Evolutionary conservation across 2,888 invertebrate species (phyloP).

Genomic region (Anoncus sp.): DNA sequence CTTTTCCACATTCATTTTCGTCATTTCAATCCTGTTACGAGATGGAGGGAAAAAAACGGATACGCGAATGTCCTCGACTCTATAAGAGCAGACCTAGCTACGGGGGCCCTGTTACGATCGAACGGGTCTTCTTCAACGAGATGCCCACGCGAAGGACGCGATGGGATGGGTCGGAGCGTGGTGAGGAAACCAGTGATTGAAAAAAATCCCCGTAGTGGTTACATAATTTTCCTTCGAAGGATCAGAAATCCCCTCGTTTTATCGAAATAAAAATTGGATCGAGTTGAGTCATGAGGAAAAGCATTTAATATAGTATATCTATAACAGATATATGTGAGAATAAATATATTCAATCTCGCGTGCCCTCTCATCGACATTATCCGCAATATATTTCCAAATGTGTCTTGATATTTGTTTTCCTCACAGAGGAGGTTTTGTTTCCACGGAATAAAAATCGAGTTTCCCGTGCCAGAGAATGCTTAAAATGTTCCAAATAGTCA

Average conservation of each 20-base stretch:
- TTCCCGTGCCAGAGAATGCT: not conserved
- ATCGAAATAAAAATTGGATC: conserved; percentile 38
- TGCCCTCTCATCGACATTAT: not conserved
- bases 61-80: conserved; percentile 16
- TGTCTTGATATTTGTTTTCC: not conserved
- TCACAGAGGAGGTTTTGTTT: not conserved
- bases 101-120: conserved; percentile 53
- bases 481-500: not conserved
- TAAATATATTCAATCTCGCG: not conserved
- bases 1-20: conserved; percentile 58
- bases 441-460: not conserved
- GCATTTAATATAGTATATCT: too few relatives aligned
- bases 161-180: conserved; percentile 12
- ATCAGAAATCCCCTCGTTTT: conserved; percentile 21
- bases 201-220: conserved; percentile 1
- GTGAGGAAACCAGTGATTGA: conserved; percentile 13
- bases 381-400: not conserved
- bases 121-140: conserved; percentile 31
- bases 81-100: conserved; percentile 13
- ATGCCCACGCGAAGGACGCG: conserved; percentile 6
- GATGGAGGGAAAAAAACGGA: conserved; percentile 28
- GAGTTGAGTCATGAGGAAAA: conserved; percentile 19
- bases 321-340: not conserved
- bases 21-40: conserved; percentile 52
- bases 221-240: conserved; percentile 9